Conservation (phyloP, 2,797 vertebrate genomes). For the Neoniphon sammara region DNA sequence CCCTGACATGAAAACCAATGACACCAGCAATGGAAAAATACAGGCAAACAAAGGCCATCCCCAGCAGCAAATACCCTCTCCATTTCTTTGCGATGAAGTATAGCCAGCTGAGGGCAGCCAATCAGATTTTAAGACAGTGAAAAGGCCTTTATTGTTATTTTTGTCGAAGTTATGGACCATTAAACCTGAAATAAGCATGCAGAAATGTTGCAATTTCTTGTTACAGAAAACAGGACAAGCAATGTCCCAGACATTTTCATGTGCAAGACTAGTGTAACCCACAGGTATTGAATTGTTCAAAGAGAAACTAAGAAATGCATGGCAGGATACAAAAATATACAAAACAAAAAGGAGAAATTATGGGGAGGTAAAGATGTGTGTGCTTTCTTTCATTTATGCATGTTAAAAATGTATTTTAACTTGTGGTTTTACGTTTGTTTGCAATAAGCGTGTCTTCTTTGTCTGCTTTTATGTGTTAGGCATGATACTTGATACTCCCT, state of each 20-base stretch:
- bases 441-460: slow-evolving; percentile 30
- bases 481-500: slow-evolving; percentile 29
- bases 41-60: slow-evolving; percentile 7
- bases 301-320: slow-evolving; percentile 34
- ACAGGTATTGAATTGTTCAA: slow-evolving; percentile 19
- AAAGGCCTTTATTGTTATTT: slow-evolving; percentile 34
- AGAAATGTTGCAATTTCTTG: not conserved
- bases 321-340: slow-evolving; percentile 57
- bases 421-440: slow-evolving; percentile 43
- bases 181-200: not conserved
- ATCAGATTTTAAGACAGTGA: not conserved
- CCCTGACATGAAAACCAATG: slow-evolving; percentile 26
- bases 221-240: not conserved
- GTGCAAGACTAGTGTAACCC: slow-evolving; percentile 27
- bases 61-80: not conserved
- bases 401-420: slow-evolving; percentile 53
- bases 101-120: not conserved
- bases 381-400: slow-evolving; percentile 41
- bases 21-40: slow-evolving; percentile 13
- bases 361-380: slow-evolving; percentile 36
- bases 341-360: slow-evolving; percentile 18
- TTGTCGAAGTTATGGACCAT: slow-evolving; percentile 7
- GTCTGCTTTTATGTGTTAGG: slow-evolving; percentile 53
- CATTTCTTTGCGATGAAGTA: slow-evolving; percentile 3
- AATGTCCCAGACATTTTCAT: slow-evolving; percentile 20